Evolutionary conservation across 2,888 invertebrate species (phyloP).

Genomic region (Magallana nippona): DNA sequence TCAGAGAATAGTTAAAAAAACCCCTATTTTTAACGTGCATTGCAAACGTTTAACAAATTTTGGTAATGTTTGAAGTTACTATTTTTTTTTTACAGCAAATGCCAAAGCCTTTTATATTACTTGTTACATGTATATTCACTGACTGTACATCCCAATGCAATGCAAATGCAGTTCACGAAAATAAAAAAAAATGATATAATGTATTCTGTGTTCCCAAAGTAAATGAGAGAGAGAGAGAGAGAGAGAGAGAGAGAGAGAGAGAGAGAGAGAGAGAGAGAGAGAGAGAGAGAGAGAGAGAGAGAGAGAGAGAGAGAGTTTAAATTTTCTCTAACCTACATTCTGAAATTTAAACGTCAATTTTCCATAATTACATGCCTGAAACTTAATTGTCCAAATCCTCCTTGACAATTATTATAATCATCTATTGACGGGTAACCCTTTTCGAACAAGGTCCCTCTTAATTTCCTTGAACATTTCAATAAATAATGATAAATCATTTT

Average conservation of each 20-base stretch:
- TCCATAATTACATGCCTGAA: background rate
- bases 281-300: background rate
- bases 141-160: background rate
- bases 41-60: no score
- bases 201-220: no score
- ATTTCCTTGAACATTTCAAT: background rate
- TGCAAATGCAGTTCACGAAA: background rate
- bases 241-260: background rate
- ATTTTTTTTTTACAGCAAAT: no score
- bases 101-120: no score
- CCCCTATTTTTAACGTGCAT: no score
- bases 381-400: background rate
- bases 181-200: no score
- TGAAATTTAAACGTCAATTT: no score
- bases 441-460: background rate
- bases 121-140: no score
- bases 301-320: background rate
- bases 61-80: no score
- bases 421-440: background rate
- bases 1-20: no score
- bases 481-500: conserved; percentile 15
- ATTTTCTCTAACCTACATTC: background rate
- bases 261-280: background rate
- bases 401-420: background rate
- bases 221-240: no score